Evolutionary conservation across 2,888 invertebrate species (phyloP).

Genomic region (Chloroclysta siterata): DNA sequence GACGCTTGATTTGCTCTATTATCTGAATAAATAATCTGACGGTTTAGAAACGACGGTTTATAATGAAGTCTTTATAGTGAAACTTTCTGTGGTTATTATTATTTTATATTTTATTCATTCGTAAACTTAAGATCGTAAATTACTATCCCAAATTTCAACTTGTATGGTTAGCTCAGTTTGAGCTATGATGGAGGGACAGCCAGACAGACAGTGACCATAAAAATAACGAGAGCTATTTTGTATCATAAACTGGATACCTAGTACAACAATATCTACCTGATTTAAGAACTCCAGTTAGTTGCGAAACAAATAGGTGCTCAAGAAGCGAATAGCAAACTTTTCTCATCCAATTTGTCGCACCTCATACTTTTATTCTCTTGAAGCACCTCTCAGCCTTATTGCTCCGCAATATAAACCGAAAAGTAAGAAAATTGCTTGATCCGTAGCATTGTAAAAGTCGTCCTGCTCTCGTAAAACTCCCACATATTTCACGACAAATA

Average conservation of each 20-base stretch:
- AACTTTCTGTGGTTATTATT: neutral
- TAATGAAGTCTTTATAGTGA: constrained; percentile 12
- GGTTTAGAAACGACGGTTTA: constrained; percentile 7
- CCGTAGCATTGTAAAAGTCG: constrained; percentile 79
- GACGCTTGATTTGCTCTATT: constrained; percentile 34
- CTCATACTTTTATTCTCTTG: constrained; percentile 73
- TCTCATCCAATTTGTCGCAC: constrained; percentile 79
- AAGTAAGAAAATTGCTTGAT: constrained; percentile 78
- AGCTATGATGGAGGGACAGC: neutral
- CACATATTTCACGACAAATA: constrained; percentile 84
- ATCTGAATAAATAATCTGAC: constrained; percentile 36
- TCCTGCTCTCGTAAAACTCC: constrained; percentile 78
- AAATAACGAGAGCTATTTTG: constrained; percentile 1
- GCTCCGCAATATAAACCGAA: constrained; percentile 66
- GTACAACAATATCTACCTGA: constrained; percentile 37
- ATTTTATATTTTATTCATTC: no score
- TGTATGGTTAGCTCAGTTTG: no score
- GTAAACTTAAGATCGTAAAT: no score
- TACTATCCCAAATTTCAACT: no score
- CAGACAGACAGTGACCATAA: neutral
- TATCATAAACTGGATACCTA: constrained; percentile 19
- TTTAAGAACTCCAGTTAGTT: constrained; percentile 50
- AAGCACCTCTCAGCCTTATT: constrained; percentile 73
- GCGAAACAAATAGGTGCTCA: constrained; percentile 57
- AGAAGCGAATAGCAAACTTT: constrained; percentile 68